Percentiles rank a stretch among this genome's conserved stretches.
Conservation (phyloP, 2,888 invertebrate genomes). For the Cheilosia vulpina region DNA sequence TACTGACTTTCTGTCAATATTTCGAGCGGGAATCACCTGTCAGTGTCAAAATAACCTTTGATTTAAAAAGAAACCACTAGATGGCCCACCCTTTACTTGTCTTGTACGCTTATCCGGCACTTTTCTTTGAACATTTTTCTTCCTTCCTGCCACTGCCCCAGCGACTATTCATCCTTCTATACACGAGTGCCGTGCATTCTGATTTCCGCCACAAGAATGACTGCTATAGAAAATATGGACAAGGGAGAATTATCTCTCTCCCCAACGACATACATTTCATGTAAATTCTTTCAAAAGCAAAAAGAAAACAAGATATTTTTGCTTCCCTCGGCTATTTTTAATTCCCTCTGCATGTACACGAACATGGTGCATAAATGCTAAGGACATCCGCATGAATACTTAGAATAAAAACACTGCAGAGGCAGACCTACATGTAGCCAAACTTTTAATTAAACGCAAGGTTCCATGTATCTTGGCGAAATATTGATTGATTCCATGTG, state of each 20-base stretch:
- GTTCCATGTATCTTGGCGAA: background rate
- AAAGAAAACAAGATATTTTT: background rate
- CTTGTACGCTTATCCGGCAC: constrained; percentile 29
- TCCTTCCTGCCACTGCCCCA: background rate
- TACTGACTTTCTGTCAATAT: too few relatives aligned
- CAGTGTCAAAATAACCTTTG: too few relatives aligned
- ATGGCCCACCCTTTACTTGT: too few relatives aligned
- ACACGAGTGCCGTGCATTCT: background rate
- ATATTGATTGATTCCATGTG: background rate
- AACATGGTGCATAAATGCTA: background rate
- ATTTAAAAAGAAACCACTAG: too few relatives aligned
- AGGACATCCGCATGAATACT: background rate
- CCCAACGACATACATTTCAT: constrained; percentile 11
- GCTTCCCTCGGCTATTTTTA: too few relatives aligned
- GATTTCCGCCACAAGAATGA: background rate
- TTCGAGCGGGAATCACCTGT: too few relatives aligned
- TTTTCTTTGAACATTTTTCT: background rate
- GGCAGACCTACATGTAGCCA: background rate
- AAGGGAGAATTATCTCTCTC: background rate
- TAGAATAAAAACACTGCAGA: background rate
- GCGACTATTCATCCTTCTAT: background rate
- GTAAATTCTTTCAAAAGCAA: constrained; percentile 20
- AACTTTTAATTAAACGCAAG: constrained; percentile 58
- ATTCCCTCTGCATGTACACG: background rate
- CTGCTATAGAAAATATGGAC: constrained; percentile 16